Evolutionary conservation across 2,888 invertebrate genomes (phyloP), one percentile per base, ranked within the genome.

Genomic region (Nomada fucata): DNA sequence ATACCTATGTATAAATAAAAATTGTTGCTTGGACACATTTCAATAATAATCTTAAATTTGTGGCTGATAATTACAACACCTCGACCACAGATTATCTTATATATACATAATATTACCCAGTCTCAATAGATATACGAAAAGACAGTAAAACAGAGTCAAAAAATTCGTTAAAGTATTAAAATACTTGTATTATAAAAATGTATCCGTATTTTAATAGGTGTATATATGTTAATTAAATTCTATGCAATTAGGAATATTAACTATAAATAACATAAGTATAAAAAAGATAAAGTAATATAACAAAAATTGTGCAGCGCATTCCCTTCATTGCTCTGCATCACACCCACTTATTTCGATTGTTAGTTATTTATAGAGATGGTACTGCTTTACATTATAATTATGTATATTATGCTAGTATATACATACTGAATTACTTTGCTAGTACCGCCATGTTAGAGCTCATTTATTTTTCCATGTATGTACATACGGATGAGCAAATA

Each of bases 321-420:
- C 29, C 47, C 15, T 44, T 81, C 52, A 79, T 75, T 79, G 71
- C 64, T 76, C 57, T 65, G 26, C n/a, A 65, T 61, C 61, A 44
- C 53, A 69, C 13, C 20, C 60, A 15, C 47, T 47, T 47, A 53
- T 63, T 65, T 50, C 60, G 60, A 71, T 55, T 36, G 7, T 36
- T 36, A 36, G 67, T 23, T 63, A 36, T 74, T 76, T 73, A 63
- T 68, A 74, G 68, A 75, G 10, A 68, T 74, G 42, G 15, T 53
- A 26, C 65, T 65, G 42, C 64, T 52, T 76, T 68, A 20, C 79
- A 72, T 73, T 36, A 63, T 72, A 75, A 65, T 77, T 79, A 79
- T 68, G 55, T 72, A 74, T 36, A 55, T 76, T 84, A 86, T 52
- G 42, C 73, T 84, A 79, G 82, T 86, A 85, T 84, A 64, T 87